Conservation (phyloP, 2,113 vertebrate species). For the Spea bombifrons region DNA sequence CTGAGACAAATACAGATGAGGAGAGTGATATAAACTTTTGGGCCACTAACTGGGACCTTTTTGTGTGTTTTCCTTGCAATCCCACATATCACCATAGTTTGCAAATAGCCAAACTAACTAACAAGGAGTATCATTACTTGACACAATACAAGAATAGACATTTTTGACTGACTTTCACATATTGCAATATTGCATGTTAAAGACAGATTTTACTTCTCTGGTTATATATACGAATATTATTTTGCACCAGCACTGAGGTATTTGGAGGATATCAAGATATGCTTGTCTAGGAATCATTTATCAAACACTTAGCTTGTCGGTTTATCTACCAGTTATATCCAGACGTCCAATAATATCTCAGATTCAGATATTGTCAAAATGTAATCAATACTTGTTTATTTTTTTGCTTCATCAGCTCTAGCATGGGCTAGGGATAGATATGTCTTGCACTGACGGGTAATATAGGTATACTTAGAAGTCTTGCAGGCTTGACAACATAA, state of each 20-base stretch:
- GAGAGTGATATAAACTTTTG: no score
- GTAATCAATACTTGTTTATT: slow-evolving; percentile 32
- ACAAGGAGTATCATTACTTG: no score
- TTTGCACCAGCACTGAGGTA: background rate
- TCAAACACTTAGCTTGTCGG: background rate
- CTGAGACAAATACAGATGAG: no score
- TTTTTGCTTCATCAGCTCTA: slow-evolving; percentile 20
- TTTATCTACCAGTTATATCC: slow-evolving; percentile 12
- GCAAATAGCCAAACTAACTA: no score
- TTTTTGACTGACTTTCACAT: no score
- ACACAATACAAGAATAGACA: no score
- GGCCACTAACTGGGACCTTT: no score
- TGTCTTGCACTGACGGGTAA: slow-evolving; percentile 31
- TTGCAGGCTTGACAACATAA: slow-evolving; percentile 26
- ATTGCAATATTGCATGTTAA: no score
- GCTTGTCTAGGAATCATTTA: background rate
- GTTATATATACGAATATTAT: background rate
- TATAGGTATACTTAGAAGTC: slow-evolving; percentile 32
- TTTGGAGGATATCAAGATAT: slow-evolving; percentile 30
- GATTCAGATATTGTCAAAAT: slow-evolving; percentile 34
- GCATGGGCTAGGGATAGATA: slow-evolving; percentile 16
- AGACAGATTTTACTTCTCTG: no score
- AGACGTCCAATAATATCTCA: background rate
- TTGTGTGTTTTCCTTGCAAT: no score
- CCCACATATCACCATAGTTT: no score